A percentile compares a stretch with the other conserved stretches of the same genome.
phyloP scores from a whole-genome alignment of 2,797 vertebrate species.

The Calcarius lapponicus region DNA sequence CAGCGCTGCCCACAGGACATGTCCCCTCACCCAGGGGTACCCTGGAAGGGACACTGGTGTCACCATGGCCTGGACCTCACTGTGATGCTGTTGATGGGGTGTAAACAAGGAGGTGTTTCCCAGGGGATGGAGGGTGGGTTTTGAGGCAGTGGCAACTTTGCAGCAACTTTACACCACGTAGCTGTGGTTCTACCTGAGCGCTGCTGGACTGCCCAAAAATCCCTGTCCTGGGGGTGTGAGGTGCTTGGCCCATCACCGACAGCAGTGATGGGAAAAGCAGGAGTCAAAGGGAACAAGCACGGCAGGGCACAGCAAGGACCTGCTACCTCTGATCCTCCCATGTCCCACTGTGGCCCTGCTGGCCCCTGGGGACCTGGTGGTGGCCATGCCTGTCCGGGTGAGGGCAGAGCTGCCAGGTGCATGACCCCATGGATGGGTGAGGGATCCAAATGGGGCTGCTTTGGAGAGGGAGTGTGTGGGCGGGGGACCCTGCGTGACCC shows the following conservation, averaged over 20 bases:
- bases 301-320: accelerated
- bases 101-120: not conserved
- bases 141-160: not conserved
- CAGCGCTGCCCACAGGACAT: accelerated
- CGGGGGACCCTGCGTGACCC: not conserved
- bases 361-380: not conserved
- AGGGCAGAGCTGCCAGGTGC: not conserved
- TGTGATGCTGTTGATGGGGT: accelerated
- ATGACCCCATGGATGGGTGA: too few relatives aligned
- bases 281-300: not conserved
- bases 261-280: accelerated
- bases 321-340: accelerated
- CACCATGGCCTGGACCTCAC: accelerated
- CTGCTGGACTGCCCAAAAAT: not conserved
- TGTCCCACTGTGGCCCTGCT: not conserved
- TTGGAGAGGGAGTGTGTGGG: not conserved
- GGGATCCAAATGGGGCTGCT: not conserved
- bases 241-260: accelerated
- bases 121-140: not conserved
- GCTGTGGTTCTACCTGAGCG: not conserved
- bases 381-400: accelerated
- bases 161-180: too few relatives aligned
- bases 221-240: not conserved
- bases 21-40: not conserved
- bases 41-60: not conserved